Evolutionary conservation across 2,113 vertebrate genomes (phyloP).

Genomic region (Argyrosomus japonicus): DNA sequence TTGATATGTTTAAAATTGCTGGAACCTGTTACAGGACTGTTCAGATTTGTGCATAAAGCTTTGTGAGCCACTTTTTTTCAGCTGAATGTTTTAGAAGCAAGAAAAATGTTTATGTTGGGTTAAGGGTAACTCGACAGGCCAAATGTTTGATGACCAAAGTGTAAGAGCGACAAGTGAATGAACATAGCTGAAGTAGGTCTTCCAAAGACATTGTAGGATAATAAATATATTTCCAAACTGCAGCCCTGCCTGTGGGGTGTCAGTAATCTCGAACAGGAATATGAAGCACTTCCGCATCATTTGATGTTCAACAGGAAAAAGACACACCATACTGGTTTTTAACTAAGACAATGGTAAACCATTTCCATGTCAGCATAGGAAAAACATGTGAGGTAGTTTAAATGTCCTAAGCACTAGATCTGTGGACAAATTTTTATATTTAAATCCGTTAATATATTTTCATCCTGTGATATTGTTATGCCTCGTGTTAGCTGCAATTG

Average conservation of each 20-base stretch:
- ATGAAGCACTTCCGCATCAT: background rate
- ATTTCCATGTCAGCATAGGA: constrained; percentile 6
- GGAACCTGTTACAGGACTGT: constrained; percentile 26
- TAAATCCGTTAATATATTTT: constrained; percentile 53
- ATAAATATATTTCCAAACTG: constrained; percentile 6
- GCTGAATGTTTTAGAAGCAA: constrained; percentile 12
- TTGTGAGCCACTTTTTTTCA: constrained; percentile 30
- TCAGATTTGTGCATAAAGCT: constrained; percentile 6
- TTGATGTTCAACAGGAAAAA: background rate
- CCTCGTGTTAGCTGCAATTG: constrained; percentile 16
- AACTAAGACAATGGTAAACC: constrained; percentile 11
- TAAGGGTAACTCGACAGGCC: constrained; percentile 26
- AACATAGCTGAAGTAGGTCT: constrained; percentile 46
- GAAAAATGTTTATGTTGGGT: background rate
- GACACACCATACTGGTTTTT: constrained; percentile 1
- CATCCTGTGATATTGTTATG: constrained; percentile 12
- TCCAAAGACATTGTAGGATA: constrained; percentile 44
- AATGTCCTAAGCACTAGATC: background rate
- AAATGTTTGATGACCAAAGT: constrained; percentile 60
- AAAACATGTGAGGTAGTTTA: constrained; percentile 10
- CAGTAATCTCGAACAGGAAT: constrained; percentile 15
- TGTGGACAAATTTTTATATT: constrained; percentile 50
- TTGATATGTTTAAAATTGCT: constrained; percentile 45
- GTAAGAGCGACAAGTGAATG: constrained; percentile 47
- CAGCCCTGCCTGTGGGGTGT: constrained; percentile 6